Percentiles rank a stretch among this genome's conserved stretches.
These are phyloP conservation scores for Neoascia interrupta DNA, from an alignment of 2,888 invertebrate genomes.

Conservation along the genomic window DNA sequence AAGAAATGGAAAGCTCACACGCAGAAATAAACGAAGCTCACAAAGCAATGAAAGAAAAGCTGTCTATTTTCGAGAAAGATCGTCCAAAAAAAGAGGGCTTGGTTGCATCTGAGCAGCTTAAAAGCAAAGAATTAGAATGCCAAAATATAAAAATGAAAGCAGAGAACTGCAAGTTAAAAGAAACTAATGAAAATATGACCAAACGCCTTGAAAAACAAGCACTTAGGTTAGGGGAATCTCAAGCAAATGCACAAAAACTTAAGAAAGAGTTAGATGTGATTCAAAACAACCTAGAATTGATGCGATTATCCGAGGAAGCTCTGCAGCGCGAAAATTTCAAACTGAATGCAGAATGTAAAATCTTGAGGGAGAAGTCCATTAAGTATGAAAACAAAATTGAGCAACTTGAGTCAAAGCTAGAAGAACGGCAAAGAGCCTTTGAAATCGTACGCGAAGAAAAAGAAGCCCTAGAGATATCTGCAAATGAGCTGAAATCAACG, in stretches of 20 bases:
- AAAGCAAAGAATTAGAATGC: constrained; percentile 58
- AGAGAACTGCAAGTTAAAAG: constrained; percentile 70
- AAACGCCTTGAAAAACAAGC: constrained; percentile 73
- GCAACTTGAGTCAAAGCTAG: constrained; percentile 67
- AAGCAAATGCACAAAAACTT: constrained; percentile 70
- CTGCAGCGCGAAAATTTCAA: constrained; percentile 69
- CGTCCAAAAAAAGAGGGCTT: constrained; percentile 66
- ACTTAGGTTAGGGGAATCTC: constrained; percentile 72
- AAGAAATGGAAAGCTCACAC: constrained; percentile 63
- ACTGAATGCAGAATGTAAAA: constrained; percentile 69
- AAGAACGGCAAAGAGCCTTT: constrained; percentile 68
- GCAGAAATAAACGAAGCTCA: constrained; percentile 62
- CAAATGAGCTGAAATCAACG: constrained; percentile 70
- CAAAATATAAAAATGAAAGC: constrained; percentile 52
- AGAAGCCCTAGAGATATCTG: constrained; percentile 70
- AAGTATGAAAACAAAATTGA: constrained; percentile 70
- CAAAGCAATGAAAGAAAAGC: constrained; percentile 65
- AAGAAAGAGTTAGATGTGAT: constrained; percentile 72
- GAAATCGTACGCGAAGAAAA: constrained; percentile 64
- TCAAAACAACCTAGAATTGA: constrained; percentile 50
- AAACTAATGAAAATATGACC: constrained; percentile 56
- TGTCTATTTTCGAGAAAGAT: constrained; percentile 68
- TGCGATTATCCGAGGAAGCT: constrained; percentile 52
- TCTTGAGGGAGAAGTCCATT: constrained; percentile 70
- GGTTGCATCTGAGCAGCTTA: constrained; percentile 65